Evolutionary conservation across 2,113 vertebrate genomes (phyloP).

Genomic region (Poeciliopsis prolifica): DNA sequence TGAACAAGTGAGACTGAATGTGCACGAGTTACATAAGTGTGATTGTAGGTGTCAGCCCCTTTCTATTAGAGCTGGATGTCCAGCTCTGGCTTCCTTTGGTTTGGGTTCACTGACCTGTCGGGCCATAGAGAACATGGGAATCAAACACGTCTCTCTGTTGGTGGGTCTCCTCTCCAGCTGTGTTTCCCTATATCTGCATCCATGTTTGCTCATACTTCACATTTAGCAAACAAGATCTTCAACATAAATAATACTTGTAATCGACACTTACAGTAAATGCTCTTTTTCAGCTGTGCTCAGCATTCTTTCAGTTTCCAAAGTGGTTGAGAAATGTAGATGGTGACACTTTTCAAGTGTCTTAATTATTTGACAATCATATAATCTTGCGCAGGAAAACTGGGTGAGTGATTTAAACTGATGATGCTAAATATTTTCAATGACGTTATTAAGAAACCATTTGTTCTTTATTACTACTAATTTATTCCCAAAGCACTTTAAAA

Average conservation of each 20-base stretch:
- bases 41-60: slow-evolving; percentile 36
- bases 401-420: not conserved
- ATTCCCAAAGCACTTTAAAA: no score
- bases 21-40: slow-evolving; percentile 68
- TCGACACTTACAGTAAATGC: slow-evolving; percentile 16
- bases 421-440: not conserved
- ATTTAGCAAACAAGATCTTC: slow-evolving; percentile 23
- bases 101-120: slow-evolving; percentile 52
- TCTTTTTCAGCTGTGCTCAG: not conserved
- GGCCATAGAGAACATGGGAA: slow-evolving; percentile 50
- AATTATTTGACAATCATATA: not conserved
- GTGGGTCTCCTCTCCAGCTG: slow-evolving; percentile 33
- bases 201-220: slow-evolving; percentile 19
- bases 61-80: slow-evolving; percentile 46
- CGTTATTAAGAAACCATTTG: not conserved
- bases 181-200: slow-evolving; percentile 3
- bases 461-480: not conserved
- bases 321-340: not conserved
- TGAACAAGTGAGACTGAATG: slow-evolving; percentile 6
- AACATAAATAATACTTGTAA: slow-evolving; percentile 12
- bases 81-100: slow-evolving; percentile 54
- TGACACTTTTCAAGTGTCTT: not conserved
- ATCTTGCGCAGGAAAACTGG: not conserved
- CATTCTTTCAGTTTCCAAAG: not conserved
- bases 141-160: slow-evolving; percentile 28